phyloP scores from a whole-genome alignment of 2,888 invertebrate species.

The Drosophila phalerata region DNA sequence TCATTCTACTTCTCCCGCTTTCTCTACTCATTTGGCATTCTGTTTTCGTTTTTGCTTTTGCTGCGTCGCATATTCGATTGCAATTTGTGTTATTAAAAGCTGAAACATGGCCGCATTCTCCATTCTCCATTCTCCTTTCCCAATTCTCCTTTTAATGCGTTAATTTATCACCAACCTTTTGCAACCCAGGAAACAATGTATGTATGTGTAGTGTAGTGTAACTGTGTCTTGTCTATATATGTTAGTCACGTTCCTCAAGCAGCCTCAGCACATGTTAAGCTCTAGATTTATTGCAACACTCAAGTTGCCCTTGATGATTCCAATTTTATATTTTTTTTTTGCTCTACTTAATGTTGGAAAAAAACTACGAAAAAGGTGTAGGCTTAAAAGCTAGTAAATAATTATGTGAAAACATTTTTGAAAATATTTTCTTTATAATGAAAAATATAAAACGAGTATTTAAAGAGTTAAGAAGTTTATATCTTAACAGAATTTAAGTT shows the following conservation, averaged over 20 bases:
- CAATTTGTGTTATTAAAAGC: slow-evolving; percentile 78
- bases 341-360: neutral
- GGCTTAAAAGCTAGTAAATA: too few species aligned
- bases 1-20: neutral
- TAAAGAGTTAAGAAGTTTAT: too few species aligned
- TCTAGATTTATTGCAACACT: slow-evolving; percentile 70
- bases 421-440: too few species aligned
- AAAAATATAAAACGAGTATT: too few species aligned
- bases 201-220: slow-evolving; percentile 15
- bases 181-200: slow-evolving; percentile 14
- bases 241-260: slow-evolving; percentile 65
- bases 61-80: slow-evolving; percentile 65
- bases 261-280: slow-evolving; percentile 74
- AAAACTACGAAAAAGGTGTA: neutral
- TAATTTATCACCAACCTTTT: slow-evolving; percentile 62
- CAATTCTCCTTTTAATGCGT: slow-evolving; percentile 65
- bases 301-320: slow-evolving; percentile 62
- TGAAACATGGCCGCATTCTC: slow-evolving; percentile 44
- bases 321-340: slow-evolving; percentile 25
- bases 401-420: too few species aligned
- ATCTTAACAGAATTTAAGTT: too few species aligned
- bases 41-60: slow-evolving; percentile 44
- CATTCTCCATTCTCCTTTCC: slow-evolving; percentile 2
- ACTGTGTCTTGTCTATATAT: slow-evolving; percentile 47
- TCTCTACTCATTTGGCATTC: slow-evolving; percentile 62